Evolutionary conservation across 2,113 vertebrate genomes (phyloP).

Genomic region (Holacanthus passer): DNA sequence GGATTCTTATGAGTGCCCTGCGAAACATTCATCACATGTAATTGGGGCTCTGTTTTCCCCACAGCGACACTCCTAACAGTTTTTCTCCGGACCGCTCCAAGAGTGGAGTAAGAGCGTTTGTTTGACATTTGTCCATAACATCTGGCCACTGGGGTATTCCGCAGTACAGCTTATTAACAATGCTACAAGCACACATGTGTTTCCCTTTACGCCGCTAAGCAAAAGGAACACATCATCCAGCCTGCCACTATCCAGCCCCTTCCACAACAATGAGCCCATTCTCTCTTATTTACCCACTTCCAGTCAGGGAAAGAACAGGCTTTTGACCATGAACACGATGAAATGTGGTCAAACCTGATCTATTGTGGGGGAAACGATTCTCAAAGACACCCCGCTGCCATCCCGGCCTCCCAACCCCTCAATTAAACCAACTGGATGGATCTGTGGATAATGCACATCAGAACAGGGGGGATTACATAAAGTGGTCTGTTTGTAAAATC

Average conservation of each 20-base stretch:
- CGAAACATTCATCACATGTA: constrained; percentile 72
- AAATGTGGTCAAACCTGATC: constrained; percentile 80
- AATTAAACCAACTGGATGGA: constrained; percentile 62
- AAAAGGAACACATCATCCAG: constrained; percentile 84
- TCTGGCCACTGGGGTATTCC: constrained; percentile 82
- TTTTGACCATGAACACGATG: constrained; percentile 78
- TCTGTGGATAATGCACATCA: constrained; percentile 55
- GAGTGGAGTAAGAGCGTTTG: constrained; percentile 80
- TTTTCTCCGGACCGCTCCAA: constrained; percentile 63
- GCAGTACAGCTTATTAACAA: constrained; percentile 85
- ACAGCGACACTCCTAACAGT: constrained; percentile 61
- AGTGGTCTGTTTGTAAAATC: constrained; percentile 38
- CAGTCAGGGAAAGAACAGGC: constrained; percentile 75
- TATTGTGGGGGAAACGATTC: constrained; percentile 71
- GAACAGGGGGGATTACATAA: constrained; percentile 36
- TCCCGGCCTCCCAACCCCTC: constrained; percentile 26
- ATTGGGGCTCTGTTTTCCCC: constrained; percentile 67
- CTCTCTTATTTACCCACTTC: constrained; percentile 78
- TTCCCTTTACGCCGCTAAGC: constrained; percentile 82
- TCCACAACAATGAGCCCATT: constrained; percentile 86
- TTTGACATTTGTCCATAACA: constrained; percentile 87
- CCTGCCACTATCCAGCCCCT: constrained; percentile 79
- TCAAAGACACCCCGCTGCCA: constrained; percentile 49
- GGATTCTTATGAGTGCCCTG: constrained; percentile 50
- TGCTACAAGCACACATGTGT: constrained; percentile 86